Evolutionary conservation across 2,113 vertebrate genomes (phyloP).

Genomic region (Condylura cristata): DNA sequence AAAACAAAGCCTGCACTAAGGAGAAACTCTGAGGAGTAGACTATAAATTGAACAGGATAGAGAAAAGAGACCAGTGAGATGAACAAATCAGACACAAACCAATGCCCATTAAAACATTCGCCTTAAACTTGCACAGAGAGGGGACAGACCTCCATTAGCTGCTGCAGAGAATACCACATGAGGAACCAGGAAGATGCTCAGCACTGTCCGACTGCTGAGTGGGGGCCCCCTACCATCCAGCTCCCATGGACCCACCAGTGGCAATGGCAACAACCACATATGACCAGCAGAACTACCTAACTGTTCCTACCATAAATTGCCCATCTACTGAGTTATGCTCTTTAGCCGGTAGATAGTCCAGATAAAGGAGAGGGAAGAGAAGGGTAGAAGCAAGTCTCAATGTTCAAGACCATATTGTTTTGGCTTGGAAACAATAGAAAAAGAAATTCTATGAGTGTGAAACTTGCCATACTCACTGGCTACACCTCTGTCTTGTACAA

Average conservation of each 20-base stretch:
- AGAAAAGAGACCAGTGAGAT: not conserved
- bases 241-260: not conserved
- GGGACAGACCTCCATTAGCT: not conserved
- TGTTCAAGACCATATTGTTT: not conserved
- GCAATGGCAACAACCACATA: not conserved
- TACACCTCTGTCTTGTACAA: not conserved
- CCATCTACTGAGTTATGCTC: too few relatives aligned
- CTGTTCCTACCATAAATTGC: not conserved
- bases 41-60: not conserved
- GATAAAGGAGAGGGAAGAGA: not conserved
- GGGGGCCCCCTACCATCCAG: not conserved
- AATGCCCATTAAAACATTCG: not conserved
- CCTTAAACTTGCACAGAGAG: not conserved
- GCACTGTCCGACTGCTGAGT: not conserved
- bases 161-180: not conserved
- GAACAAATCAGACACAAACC: not conserved
- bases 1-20: not conserved
- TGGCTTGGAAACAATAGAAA: not conserved
- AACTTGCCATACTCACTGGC: not conserved
- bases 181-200: not conserved
- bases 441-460: not conserved
- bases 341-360: not conserved
- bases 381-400: not conserved
- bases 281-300: not conserved
- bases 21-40: not conserved